Base-by-base conservation (phyloP, 1,140 invertebrate species). In the Drosophila jambulina region DNA sequence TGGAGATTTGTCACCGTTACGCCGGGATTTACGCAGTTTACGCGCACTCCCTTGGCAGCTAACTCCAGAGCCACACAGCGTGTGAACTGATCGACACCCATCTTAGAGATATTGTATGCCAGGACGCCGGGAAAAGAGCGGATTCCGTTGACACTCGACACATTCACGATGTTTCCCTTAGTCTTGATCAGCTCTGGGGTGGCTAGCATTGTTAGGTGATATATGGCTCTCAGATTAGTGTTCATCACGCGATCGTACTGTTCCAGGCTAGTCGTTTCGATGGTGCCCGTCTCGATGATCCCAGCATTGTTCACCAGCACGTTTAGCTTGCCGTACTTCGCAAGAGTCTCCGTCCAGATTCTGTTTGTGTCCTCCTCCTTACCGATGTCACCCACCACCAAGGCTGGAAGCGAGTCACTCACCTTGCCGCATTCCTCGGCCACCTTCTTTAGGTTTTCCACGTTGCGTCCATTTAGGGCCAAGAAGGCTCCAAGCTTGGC, bases 261-360 rank as follows among this genome's bases (percentile, higher is more conserved):
- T 49, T 96, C 95, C 75, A 98, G 91, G 40, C 94, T 95, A 1
- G 97, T 97, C 74, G 95, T 97, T 93, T 98, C 97, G 81, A 98
- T 98, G 10, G 93, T 95, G 45, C 98, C 98, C 43, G 91, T 94
- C 91, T 96, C 96, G 32, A 99, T 91, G 60, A 97, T 96, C 8
- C 98, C 98, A 36, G 98, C 98, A 94, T 96, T 97, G 92, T 99
- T 99, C 0, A 99, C 94, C 34, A 98, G 92, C 34, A 97, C 95
- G 93, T 97, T 96, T 10, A 97, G 91, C 90, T 95, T 94, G 6
- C 96, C 95, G 91, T 95, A 97, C 69, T 95, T 94, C 58, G 95
- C 93, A 2, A 97, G 93, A 0, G 96, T 96, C 9, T 94, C 94
- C 8, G 96, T 93, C 3, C 98, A 91, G 23, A 98, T 95, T 7